Evolutionary conservation across 2,113 vertebrate genomes (phyloP).

Genomic region (Colinus virginianus): DNA sequence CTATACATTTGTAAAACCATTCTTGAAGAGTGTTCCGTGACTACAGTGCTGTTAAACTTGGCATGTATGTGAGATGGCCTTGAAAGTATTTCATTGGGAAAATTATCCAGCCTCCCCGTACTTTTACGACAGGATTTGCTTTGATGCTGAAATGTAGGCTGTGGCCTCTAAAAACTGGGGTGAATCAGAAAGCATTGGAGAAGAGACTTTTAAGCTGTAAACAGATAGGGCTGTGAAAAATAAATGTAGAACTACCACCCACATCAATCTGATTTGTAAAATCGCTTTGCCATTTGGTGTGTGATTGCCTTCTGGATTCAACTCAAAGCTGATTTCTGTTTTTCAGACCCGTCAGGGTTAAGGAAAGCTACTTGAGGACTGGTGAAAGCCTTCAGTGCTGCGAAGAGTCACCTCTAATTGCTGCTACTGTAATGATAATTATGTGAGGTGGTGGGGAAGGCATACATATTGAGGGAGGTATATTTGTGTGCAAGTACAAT

Average conservation of each 20-base stretch:
- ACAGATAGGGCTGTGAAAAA: no score
- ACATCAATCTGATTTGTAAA: not conserved
- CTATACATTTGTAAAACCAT: not conserved
- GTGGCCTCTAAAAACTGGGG: not conserved
- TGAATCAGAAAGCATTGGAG: not conserved
- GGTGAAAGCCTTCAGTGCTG: not conserved
- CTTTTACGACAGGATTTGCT: not conserved
- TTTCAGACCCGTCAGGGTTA: constrained; percentile 2
- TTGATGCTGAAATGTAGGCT: not conserved
- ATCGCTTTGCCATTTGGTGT: constrained; percentile 47
- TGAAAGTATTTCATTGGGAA: not conserved
- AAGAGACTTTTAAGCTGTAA: not conserved
- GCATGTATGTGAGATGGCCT: not conserved
- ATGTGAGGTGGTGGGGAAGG: not conserved
- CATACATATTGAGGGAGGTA: not conserved
- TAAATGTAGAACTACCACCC: no score
- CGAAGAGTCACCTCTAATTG: not conserved
- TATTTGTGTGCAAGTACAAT: not conserved
- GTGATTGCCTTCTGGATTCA: constrained; percentile 54
- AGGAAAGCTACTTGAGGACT: not conserved
- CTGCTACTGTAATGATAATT: not conserved
- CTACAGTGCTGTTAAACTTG: not conserved
- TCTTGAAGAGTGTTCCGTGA: not conserved
- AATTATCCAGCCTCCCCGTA: not conserved
- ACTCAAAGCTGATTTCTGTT: constrained; percentile 24